Evolutionary conservation across 2,113 vertebrate genomes (phyloP).

Genomic region (Cyrtonyx montezumae): DNA sequence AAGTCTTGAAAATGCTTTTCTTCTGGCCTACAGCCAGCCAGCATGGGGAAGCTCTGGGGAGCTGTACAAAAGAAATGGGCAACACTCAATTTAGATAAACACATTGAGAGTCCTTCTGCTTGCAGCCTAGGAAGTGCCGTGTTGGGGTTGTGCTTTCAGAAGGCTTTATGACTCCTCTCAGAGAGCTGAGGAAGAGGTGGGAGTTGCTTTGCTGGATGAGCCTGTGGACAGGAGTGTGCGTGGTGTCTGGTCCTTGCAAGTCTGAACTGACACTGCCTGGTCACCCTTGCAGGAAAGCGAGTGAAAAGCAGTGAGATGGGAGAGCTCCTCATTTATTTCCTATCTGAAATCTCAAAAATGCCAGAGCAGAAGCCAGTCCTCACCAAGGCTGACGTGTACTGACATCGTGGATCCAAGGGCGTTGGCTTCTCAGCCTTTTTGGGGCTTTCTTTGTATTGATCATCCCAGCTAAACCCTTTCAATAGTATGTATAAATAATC

Average conservation of each 20-base stretch:
- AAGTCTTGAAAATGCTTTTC: neutral
- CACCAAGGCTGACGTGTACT: neutral
- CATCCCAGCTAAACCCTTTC: neutral
- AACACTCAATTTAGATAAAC: fast-evolving
- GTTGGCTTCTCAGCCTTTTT: slow-evolving; percentile 8
- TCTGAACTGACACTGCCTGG: neutral
- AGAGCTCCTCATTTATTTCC: neutral
- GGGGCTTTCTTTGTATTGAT: slow-evolving; percentile 4
- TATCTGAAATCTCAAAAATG: neutral
- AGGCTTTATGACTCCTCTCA: neutral
- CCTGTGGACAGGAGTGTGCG: fast-evolving
- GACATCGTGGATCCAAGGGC: neutral
- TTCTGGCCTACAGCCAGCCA: neutral
- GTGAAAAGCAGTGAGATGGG: neutral
- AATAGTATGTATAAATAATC: slow-evolving; percentile 15
- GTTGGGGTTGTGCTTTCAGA: neutral
- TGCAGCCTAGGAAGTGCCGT: neutral
- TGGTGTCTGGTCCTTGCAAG: fast-evolving
- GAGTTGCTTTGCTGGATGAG: neutral
- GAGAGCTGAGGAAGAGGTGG: neutral
- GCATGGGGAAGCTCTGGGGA: neutral
- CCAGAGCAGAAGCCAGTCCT: neutral
- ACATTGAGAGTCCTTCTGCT: neutral
- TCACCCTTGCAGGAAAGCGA: neutral
- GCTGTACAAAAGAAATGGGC: neutral